A percentile compares a stretch with the other conserved stretches of the same genome.
Evolutionary conservation across 2,888 invertebrate genomes (phyloP).

Genomic region (Limnephilus rhombicus): DNA sequence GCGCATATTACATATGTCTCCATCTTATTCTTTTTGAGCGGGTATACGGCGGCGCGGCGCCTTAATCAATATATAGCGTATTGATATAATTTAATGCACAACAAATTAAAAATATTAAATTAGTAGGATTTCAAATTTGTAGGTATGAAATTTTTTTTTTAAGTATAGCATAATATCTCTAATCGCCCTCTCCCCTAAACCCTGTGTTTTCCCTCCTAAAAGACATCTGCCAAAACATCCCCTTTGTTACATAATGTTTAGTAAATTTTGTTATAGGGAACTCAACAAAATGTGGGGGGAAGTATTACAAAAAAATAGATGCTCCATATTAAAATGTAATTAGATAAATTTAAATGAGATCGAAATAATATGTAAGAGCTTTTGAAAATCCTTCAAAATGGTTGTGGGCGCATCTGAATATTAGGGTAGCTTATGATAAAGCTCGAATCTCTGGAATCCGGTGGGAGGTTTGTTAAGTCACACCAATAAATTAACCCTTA

Average conservation of each 20-base stretch:
- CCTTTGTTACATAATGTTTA: background rate
- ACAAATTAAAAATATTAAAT: too few species aligned
- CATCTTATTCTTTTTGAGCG: too few species aligned
- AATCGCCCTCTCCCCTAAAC: background rate
- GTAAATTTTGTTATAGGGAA: background rate
- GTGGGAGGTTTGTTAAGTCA: conserved; percentile 48
- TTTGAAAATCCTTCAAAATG: background rate
- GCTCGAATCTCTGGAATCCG: conserved; percentile 30
- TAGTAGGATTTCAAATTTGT: too few species aligned
- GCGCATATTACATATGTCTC: too few species aligned
- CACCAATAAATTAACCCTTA: conserved; percentile 56
- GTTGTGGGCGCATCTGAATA: background rate
- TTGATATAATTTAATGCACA: too few species aligned
- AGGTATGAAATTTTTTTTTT: background rate
- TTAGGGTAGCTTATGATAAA: background rate
- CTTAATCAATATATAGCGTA: too few species aligned
- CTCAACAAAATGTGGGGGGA: background rate
- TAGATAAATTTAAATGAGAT: background rate
- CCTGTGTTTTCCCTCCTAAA: background rate
- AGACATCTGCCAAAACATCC: background rate
- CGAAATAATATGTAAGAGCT: background rate
- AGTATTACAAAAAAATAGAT: background rate
- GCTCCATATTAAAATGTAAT: background rate
- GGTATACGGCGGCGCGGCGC: too few species aligned
- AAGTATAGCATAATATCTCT: background rate